Base-by-base conservation (phyloP, 2,888 invertebrate genomes). In the Caenorhabditis wallacei region DNA sequence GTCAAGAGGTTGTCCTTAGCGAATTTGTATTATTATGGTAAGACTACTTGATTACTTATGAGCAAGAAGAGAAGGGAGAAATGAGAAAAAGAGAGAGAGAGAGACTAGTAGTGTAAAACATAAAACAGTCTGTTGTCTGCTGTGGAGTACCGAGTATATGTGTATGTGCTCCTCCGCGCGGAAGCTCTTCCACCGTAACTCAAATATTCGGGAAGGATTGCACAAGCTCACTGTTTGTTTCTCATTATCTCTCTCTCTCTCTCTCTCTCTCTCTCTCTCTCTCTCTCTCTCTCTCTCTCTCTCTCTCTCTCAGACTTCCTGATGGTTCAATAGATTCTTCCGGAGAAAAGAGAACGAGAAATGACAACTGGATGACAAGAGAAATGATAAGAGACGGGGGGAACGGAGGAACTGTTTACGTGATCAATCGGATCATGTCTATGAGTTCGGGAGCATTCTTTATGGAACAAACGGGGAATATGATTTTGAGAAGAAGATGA, bases 81-180 rank as follows among this genome's bases (percentile, higher is more conserved):
- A 1, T 46, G 20, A 40, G 11, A 2, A 11, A 48, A 18, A 48
- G 22, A 37, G 56, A 13, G 40, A 18, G 46, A 48, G 22, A 37
- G 56, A 13, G 71, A 61, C 48, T 51, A 66, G 72, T 63, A 46
- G 75, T 75, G 75, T 75, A 75, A 75, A 75, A 75, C 75, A 75
- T 75, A 75, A 75, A 75, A 75, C 75, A 66, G 75, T 75, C 56
- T 64, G 46, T 48, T 48, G 64, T 64, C 43, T 40, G 59, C 20
- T 37, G 51, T 66, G 51, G 66, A 51, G 66, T 66, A 57, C 70
- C 22, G n/a, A n/a, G n/a, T n/a, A n/a, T n/a, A n/a, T n/a, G n/a
- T 20, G 63, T 22, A 40, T 63, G 40, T 26, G 37, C 53, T 53
- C n/a, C n/a, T n/a, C 74, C 63, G 74, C 74, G 74, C 72, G 63